Conservation (phyloP, 2,888 invertebrate species). For the Tetheella fluctuosa region DNA sequence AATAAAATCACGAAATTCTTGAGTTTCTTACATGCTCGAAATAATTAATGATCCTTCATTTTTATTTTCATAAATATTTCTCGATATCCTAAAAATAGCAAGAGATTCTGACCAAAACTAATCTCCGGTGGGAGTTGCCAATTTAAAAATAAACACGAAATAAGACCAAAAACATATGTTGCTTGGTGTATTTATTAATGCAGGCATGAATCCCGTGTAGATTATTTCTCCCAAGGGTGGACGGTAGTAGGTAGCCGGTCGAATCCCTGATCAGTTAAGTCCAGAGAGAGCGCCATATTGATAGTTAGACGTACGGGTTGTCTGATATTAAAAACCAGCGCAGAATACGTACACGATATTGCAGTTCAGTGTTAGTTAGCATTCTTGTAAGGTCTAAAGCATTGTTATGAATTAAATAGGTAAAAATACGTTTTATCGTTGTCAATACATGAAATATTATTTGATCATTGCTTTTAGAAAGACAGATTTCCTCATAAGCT, state of each 20-base stretch:
- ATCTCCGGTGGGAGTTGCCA: conserved; percentile 3
- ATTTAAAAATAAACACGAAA: neutral
- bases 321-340: conserved; percentile 2
- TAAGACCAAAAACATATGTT: neutral
- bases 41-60: neutral
- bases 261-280: conserved; percentile 8
- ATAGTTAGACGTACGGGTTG: neutral
- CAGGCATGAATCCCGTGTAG: neutral
- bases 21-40: neutral
- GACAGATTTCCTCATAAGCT: no score
- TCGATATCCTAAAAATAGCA: neutral
- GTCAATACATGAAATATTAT: neutral
- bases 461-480: neutral
- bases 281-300: conserved; percentile 4
- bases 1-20: neutral
- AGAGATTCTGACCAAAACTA: conserved; percentile 2
- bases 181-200: neutral
- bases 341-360: neutral
- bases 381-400: neutral
- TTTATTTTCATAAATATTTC: neutral
- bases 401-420: no score
- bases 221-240: conserved; percentile 1
- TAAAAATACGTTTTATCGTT: neutral
- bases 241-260: neutral
- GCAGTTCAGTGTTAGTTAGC: neutral